A percentile compares a stretch with the other conserved stretches of the same genome.
Evolutionary conservation across 2,113 vertebrate genomes (phyloP).

Genomic region (Cinclus cinclus): DNA sequence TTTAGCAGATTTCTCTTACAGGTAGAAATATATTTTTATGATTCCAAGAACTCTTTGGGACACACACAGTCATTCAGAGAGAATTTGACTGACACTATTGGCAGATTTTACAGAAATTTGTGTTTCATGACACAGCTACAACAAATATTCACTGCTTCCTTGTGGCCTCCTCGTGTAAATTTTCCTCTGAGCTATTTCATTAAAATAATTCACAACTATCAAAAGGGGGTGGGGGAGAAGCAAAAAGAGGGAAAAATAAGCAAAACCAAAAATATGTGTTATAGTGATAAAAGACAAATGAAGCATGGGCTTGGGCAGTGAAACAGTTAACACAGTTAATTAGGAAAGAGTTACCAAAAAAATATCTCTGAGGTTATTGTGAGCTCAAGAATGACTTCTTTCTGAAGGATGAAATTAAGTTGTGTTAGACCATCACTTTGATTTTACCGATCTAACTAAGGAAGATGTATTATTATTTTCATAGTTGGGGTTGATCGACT

Average conservation of each 20-base stretch:
- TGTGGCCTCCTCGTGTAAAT: background rate
- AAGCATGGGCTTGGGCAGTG: background rate
- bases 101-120: conserved; percentile 8
- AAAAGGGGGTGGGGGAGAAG: background rate
- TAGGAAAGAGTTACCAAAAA: conserved; percentile 5
- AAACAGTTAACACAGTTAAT: conserved; percentile 68
- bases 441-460: conserved; percentile 69
- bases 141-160: background rate
- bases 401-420: conserved; percentile 73
- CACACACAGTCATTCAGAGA: background rate
- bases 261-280: background rate
- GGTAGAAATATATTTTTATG: background rate
- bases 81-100: background rate
- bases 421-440: conserved; percentile 72
- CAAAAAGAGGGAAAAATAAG: background rate
- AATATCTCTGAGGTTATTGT: conserved; percentile 43
- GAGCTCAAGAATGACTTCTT: conserved; percentile 54
- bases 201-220: background rate
- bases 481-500: conserved; percentile 52
- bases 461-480: conserved; percentile 73
- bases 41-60: background rate
- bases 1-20: background rate
- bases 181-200: background rate
- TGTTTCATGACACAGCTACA: background rate
- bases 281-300: background rate